Evolutionary conservation across 1,140 invertebrate species (phyloP).

Genomic region (Brachionus manjavacas): DNA sequence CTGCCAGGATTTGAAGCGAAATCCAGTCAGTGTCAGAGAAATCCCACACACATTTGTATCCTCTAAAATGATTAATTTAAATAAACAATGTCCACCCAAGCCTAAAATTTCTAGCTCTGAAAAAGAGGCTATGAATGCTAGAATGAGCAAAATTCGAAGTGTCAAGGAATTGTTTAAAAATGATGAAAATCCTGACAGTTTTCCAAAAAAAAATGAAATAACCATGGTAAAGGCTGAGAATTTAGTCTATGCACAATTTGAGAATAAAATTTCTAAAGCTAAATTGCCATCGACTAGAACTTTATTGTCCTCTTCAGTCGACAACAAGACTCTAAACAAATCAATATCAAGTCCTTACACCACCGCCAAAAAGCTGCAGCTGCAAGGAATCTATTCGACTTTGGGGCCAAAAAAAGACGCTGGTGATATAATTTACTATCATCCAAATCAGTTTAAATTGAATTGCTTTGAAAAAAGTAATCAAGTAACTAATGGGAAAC

Average conservation of each 20-base stretch:
- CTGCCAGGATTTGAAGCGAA: neutral
- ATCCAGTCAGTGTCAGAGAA: neutral
- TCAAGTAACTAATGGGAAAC: neutral
- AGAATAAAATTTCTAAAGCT: neutral
- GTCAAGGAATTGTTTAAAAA: conserved; percentile 9
- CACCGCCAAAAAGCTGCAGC: neutral
- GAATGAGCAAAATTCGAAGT: neutral
- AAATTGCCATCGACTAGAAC: neutral
- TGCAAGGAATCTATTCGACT: neutral
- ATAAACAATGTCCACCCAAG: neutral
- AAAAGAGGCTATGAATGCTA: neutral
- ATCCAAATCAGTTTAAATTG: neutral
- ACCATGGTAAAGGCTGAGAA: neutral
- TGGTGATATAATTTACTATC: conserved; percentile 3
- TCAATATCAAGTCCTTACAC: neutral
- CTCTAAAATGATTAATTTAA: neutral
- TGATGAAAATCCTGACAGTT: neutral
- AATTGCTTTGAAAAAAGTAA: neutral
- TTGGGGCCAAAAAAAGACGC: neutral
- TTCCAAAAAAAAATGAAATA: neutral
- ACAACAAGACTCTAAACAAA: neutral
- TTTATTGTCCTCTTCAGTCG: neutral
- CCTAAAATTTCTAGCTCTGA: neutral
- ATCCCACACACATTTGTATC: neutral
- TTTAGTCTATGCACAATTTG: neutral